These are phyloP conservation scores for Alouatta palliata DNA, from an alignment of 2,113 vertebrate genomes.

Conservation along the genomic window DNA sequence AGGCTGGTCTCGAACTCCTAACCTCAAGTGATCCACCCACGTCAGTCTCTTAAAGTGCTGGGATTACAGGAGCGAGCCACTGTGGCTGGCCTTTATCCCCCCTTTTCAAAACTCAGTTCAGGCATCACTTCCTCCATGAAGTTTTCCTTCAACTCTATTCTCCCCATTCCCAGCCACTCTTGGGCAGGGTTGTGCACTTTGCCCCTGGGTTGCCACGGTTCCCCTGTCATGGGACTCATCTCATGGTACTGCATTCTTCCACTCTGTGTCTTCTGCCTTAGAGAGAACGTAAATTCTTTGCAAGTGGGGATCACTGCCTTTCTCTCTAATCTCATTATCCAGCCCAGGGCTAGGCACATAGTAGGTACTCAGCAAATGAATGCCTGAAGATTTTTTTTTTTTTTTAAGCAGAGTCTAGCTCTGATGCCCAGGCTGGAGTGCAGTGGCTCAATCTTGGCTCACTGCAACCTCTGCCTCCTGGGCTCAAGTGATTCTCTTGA, in stretches of 20 bases:
- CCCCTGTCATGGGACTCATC: no score
- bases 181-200: not conserved
- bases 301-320: not conserved
- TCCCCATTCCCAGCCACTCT: not conserved
- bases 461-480: no score
- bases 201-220: not conserved
- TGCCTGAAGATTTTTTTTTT: not conserved
- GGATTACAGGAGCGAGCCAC: no score
- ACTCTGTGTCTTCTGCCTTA: not conserved
- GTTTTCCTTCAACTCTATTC: not conserved
- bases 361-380: not conserved
- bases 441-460: no score
- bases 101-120: not conserved
- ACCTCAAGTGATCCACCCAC: no score
- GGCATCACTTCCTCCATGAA: not conserved
- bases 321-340: not conserved
- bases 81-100: no score
- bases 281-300: not conserved
- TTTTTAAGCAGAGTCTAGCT: no score
- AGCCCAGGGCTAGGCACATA: not conserved
- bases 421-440: no score
- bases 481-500: no score
- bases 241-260: rapidly evolving
- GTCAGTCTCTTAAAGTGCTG: no score
- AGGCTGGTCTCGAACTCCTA: no score